Conservation (phyloP, 2,113 vertebrate species). For the Poeciliopsis prolifica region DNA sequence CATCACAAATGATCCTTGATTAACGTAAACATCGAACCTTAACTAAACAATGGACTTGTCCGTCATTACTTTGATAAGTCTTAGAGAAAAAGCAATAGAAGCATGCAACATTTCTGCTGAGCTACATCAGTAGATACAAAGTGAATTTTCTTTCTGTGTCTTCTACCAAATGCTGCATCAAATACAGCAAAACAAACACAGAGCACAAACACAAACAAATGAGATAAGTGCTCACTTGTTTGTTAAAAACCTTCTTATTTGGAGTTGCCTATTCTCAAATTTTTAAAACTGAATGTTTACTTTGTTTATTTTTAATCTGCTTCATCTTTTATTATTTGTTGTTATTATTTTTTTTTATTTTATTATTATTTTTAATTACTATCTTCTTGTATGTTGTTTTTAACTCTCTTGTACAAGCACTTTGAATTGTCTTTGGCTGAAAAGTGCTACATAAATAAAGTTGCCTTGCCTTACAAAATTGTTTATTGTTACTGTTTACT, state of each 20-base stretch:
- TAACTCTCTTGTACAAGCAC: no score
- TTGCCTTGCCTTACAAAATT: conserved; percentile 11
- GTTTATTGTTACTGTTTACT: conserved; percentile 45
- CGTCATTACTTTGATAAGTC: background rate
- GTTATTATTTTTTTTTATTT: no score
- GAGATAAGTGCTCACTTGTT: conserved; percentile 27
- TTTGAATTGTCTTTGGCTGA: no score
- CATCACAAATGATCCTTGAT: background rate
- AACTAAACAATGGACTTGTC: background rate
- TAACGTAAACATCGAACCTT: background rate
- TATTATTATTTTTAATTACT: no score
- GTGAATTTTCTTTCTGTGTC: background rate
- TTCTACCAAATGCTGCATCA: background rate
- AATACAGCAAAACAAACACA: conserved; percentile 21
- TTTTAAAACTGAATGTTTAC: no score
- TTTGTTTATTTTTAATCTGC: no score
- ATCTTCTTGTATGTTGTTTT: no score
- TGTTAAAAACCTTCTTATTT: no score
- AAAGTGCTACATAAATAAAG: no score
- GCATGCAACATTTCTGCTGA: conserved; percentile 1
- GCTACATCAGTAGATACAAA: conserved; percentile 14
- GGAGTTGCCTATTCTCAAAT: no score
- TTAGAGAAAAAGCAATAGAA: background rate
- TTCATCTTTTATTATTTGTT: no score
- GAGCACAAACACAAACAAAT: conserved; percentile 52